These are phyloP conservation scores for Nilaparvata lugens DNA, from an alignment of 1,140 invertebrate species.

Conservation along the genomic window DNA sequence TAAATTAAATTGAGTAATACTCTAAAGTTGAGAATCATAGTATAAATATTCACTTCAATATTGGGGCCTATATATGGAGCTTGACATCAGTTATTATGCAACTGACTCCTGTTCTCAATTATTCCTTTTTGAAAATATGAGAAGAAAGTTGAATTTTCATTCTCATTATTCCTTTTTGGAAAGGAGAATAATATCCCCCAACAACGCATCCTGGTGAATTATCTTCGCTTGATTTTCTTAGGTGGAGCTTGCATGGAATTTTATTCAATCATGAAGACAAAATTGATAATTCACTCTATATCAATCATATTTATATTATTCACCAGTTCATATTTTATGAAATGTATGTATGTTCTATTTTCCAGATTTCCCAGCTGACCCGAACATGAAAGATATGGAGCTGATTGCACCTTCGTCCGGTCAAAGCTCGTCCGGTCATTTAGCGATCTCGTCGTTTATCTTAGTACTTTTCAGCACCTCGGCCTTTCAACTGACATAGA, in stretches of 20 bases:
- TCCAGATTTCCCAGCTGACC: slow-evolving; percentile 25
- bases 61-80: too few species aligned
- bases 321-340: neutral
- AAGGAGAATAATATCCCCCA: neutral
- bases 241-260: neutral
- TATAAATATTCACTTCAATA: too few species aligned
- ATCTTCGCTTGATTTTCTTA: neutral
- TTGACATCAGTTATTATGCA: too few species aligned
- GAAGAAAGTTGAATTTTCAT: too few species aligned
- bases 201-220: neutral
- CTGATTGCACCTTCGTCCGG: slow-evolving; percentile 13
- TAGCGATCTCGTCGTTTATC: neutral
- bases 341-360: neutral
- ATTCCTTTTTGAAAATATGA: too few species aligned
- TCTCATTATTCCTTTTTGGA: too few species aligned
- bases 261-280: neutral
- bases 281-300: too few species aligned
- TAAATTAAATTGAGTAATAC: too few species aligned
- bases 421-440: neutral
- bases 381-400: slow-evolving; percentile 25
- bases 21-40: too few species aligned
- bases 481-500: neutral
- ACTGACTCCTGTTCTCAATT: too few species aligned
- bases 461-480: neutral
- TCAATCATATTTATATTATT: too few species aligned